These are phyloP conservation scores for Actenoides lindsayi DNA, from an alignment of 2,113 vertebrate genomes.

Conservation along the genomic window DNA sequence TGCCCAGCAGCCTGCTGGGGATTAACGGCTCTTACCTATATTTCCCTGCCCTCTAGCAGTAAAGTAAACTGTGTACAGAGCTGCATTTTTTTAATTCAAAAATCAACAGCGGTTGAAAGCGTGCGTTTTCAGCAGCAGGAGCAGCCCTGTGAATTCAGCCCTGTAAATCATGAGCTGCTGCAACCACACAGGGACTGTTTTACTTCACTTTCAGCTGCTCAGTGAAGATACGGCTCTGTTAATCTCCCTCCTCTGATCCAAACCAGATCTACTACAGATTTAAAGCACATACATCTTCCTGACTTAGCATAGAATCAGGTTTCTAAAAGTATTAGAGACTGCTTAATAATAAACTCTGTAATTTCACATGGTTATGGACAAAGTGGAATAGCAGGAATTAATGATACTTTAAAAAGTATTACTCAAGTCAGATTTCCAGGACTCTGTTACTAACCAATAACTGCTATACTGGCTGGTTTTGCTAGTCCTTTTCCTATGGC, in stretches of 20 bases:
- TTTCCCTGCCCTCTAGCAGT: slow-evolving; percentile 72
- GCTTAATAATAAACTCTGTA: slow-evolving; percentile 47
- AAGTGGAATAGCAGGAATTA: slow-evolving; percentile 21
- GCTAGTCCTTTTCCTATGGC: not conserved
- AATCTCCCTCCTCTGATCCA: slow-evolving; percentile 72
- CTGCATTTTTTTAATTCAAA: slow-evolving; percentile 82
- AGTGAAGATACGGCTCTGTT: slow-evolving; percentile 66
- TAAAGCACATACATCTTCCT: slow-evolving; percentile 73
- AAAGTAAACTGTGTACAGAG: slow-evolving; percentile 75
- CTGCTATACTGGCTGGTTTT: not conserved
- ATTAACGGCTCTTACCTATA: slow-evolving; percentile 83
- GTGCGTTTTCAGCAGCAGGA: slow-evolving; percentile 61
- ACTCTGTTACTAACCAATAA: not conserved
- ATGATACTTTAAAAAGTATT: not conserved
- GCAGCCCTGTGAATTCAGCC: slow-evolving; percentile 60
- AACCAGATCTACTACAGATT: slow-evolving; percentile 75
- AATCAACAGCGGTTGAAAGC: slow-evolving; percentile 76
- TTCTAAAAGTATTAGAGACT: slow-evolving; percentile 16
- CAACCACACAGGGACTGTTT: slow-evolving; percentile 59
- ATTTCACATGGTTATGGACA: not conserved
- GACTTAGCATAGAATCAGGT: slow-evolving; percentile 49
- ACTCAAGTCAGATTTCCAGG: not conserved
- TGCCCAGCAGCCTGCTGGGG: slow-evolving; percentile 82
- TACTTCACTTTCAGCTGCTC: slow-evolving; percentile 67
- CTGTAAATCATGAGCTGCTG: slow-evolving; percentile 62